Evolutionary conservation across 2,797 vertebrate species (phyloP).

Genomic region (Dicrostonyx torquatus): DNA sequence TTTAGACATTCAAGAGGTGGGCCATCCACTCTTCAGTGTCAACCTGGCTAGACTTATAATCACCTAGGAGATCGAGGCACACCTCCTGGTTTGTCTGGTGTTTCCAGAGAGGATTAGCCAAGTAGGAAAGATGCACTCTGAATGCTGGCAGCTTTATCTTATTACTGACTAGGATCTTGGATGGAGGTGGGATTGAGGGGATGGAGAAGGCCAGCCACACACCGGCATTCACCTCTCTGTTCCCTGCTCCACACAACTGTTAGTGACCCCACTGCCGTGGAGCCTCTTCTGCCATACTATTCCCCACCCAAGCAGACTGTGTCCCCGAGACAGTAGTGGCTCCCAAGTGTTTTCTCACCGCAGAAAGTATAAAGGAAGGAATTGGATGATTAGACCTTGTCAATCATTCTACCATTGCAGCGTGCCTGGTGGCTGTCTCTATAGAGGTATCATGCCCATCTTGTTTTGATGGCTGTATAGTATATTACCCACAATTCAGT

Average conservation of each 20-base stretch:
- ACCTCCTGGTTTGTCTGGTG: background rate
- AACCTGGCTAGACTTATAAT: background rate
- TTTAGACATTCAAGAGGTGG: background rate
- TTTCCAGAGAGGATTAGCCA: background rate
- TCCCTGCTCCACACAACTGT: background rate
- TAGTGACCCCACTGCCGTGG: background rate
- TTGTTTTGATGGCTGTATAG: rapidly evolving
- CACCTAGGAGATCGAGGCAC: background rate
- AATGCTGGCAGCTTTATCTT: background rate
- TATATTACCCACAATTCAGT: rapidly evolving
- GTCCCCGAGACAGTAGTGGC: too few relatives aligned
- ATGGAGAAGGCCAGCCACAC: background rate
- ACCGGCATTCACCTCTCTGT: background rate
- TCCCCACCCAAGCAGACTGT: background rate
- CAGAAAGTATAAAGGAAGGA: background rate
- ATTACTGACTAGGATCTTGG: background rate
- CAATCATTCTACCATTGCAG: rapidly evolving
- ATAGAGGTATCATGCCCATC: rapidly evolving
- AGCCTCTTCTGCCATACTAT: background rate
- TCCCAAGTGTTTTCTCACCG: background rate
- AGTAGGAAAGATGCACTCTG: background rate
- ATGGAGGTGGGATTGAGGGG: too few relatives aligned
- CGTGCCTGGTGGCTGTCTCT: background rate
- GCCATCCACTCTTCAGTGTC: background rate
- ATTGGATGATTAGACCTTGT: background rate